These are phyloP conservation scores for Pluvialis apricaria DNA, from an alignment of 2,113 vertebrate genomes.

Conservation along the genomic window DNA sequence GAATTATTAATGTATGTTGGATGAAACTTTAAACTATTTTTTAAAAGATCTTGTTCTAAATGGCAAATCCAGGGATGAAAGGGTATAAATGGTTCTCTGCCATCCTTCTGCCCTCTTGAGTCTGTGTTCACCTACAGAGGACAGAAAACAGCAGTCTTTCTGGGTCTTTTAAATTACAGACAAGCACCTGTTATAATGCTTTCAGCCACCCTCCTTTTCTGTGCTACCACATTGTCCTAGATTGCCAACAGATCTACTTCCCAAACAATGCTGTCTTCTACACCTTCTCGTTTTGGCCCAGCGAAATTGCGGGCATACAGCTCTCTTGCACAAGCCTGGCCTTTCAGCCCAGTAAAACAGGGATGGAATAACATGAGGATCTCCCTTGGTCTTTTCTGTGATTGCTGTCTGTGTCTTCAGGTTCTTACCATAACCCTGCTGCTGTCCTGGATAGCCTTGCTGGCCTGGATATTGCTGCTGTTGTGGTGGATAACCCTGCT, in stretches of 20 bases:
- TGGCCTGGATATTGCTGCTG: constrained; percentile 84
- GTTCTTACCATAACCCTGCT: constrained; percentile 92
- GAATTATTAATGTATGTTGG: background rate
- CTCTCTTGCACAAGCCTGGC: background rate
- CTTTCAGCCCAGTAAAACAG: background rate
- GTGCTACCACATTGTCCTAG: background rate
- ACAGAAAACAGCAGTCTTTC: background rate
- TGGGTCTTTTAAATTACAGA: background rate
- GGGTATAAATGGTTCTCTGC: background rate
- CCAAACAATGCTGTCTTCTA: background rate
- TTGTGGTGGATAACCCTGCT: constrained; percentile 91
- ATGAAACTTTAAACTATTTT: background rate
- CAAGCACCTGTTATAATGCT: background rate
- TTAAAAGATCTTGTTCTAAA: background rate
- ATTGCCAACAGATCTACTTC: background rate
- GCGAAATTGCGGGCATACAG: background rate
- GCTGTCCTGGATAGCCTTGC: constrained; percentile 90
- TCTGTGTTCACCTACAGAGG: background rate
- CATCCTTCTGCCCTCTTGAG: background rate
- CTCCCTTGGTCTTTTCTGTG: background rate
- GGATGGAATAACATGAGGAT: background rate
- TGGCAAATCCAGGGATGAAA: background rate
- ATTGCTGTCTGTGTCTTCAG: background rate
- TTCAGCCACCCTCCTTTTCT: background rate
- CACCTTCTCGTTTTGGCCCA: rapidly evolving